Evolutionary conservation across 2,113 vertebrate genomes (phyloP).

Genomic region (Phalacrocorax aristotelis): DNA sequence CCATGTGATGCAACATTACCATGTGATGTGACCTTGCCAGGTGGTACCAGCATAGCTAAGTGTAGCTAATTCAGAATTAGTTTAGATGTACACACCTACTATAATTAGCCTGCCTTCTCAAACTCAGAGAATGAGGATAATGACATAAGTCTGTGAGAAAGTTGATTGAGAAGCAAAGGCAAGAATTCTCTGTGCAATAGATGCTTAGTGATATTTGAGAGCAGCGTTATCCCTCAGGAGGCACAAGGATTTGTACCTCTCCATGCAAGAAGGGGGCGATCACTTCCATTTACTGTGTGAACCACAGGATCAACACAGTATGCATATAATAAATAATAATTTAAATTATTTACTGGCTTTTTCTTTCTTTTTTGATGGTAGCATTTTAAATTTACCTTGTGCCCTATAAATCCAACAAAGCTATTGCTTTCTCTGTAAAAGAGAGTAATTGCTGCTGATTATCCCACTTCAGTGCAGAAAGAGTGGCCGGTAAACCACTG

Average conservation of each 20-base stretch:
- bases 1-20: neutral
- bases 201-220: neutral
- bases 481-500: neutral
- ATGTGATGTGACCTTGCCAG: neutral
- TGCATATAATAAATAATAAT: neutral
- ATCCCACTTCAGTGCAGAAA: neutral
- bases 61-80: neutral
- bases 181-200: neutral
- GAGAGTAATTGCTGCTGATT: neutral
- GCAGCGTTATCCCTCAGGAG: neutral
- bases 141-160: neutral
- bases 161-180: neutral
- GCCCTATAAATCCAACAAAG: neutral
- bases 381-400: neutral
- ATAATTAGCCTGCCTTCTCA: neutral
- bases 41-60: fast-evolving
- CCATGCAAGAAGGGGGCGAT: neutral
- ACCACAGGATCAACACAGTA: neutral
- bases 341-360: neutral
- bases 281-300: neutral
- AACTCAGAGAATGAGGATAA: neutral
- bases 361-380: neutral
- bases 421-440: neutral
- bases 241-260: neutral
- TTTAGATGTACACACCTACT: neutral